A percentile compares a stretch with the other conserved stretches of the same genome.
Evolutionary conservation across 2,888 invertebrate genomes (phyloP).

Genomic region (Drosophila multiciliata): DNA sequence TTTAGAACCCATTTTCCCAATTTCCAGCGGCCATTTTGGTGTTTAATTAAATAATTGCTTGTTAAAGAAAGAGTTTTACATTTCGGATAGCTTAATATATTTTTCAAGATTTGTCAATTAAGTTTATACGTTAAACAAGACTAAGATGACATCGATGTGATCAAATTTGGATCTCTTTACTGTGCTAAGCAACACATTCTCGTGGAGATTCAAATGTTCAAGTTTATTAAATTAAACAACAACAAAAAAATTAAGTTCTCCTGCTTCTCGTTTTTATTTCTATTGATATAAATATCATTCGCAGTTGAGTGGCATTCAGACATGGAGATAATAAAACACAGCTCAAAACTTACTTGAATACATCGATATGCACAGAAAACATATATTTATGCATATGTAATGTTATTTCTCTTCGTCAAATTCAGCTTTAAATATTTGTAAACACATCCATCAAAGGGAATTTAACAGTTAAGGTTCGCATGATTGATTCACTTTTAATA

Average conservation of each 20-base stretch:
- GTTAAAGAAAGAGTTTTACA: not conserved
- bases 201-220: not conserved
- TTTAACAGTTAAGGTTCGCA: constrained; percentile 12
- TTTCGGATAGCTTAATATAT: not conserved
- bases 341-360: not conserved
- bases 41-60: not conserved
- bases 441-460: constrained; percentile 34
- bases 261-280: not conserved
- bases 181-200: not conserved
- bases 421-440: constrained; percentile 9
- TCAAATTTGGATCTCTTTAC: not conserved
- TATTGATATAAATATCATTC: not conserved
- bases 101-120: not conserved
- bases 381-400: not conserved
- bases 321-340: too few relatives aligned
- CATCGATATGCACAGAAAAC: not conserved
- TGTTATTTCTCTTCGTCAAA: not conserved
- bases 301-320: not conserved
- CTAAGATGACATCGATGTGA: not conserved
- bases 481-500: constrained; percentile 69
- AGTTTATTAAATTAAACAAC: not conserved
- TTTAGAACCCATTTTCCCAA: not conserved
- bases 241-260: not conserved
- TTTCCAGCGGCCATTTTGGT: not conserved
- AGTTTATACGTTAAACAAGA: too few relatives aligned